Base-by-base conservation (phyloP, 2,797 vertebrate species). In the Girardinus metallicus region DNA sequence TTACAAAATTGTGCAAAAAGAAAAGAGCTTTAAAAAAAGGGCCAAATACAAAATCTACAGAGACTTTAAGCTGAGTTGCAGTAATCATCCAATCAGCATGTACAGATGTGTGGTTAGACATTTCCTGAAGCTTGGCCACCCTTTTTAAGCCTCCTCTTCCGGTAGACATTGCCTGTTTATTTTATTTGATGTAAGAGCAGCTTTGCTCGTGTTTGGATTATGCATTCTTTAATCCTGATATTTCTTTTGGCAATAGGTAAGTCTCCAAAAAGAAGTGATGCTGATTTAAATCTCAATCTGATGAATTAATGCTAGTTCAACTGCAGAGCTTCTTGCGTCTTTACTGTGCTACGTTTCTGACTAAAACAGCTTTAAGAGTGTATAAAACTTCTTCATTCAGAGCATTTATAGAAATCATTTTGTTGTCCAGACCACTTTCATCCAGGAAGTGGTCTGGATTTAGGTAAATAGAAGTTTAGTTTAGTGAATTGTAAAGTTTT, bases 221-320 rank as follows among this genome's bases (percentile, higher is more conserved):
- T 88, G 84, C 21, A 41, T 76, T 11, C 34, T 43, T 5, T 84
- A 1, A 70, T 84, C 68, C 18, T 39, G 26, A 12, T 64, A 0
- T 44, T 84, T 8, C 64, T 89, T 78, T 73, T 80, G 44, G 39
- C 72, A 60, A 11, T n/a, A 23, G 83, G 87, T 91, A 71, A 29
- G 87, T 62, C 11, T 31, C 23, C 3, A 75, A 3, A 1, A 71
- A 11, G 44, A 3, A 5, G 62, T 72, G 5, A 80, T 29, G 44
- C 0, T 70, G 74, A 41, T 75, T 39, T 66, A 0, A 23, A 51
- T 68, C 73, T 34, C 3, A 29, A 44, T 4, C 9, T 39, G 1
- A 66, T 5, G 3, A n/a, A 4, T 41, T 68, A 72, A 79, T 41
- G 26, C 46, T 34, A 31, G 1, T 6, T 74, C 23, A 62, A 36